phyloP scores from a whole-genome alignment of 2,113 vertebrate genomes.

The Ramphastos sulfuratus region DNA sequence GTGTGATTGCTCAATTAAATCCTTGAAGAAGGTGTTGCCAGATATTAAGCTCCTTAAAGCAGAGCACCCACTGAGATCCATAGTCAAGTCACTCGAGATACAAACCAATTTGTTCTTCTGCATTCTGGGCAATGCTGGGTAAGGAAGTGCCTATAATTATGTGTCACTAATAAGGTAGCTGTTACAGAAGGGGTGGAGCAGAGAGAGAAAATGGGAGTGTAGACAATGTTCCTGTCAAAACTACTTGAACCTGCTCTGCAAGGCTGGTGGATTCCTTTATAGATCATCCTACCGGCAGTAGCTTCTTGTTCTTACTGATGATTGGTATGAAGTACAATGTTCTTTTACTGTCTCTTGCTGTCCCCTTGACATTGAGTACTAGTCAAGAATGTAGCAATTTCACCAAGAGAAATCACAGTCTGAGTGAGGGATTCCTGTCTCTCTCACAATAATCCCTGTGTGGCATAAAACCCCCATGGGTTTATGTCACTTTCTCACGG shows the following conservation, averaged over 20 bases:
- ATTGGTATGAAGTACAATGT: neutral
- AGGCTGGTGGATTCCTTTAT: neutral
- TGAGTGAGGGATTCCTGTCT: neutral
- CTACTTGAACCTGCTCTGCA: neutral
- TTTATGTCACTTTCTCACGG: neutral
- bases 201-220: neutral
- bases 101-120: neutral
- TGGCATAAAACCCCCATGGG: neutral
- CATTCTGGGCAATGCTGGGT: neutral
- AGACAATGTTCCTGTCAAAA: neutral
- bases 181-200: neutral
- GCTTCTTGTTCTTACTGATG: neutral
- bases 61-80: neutral
- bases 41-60: neutral
- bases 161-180: neutral
- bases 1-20: conserved; percentile 19
- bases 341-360: neutral
- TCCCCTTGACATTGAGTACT: neutral
- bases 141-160: neutral
- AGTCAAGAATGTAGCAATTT: neutral
- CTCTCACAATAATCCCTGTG: neutral
- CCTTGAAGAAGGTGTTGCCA: neutral
- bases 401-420: neutral
- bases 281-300: neutral
- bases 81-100: neutral